Conservation (phyloP, 2,888 invertebrate genomes). For the Leptinotarsa tumamoca region DNA sequence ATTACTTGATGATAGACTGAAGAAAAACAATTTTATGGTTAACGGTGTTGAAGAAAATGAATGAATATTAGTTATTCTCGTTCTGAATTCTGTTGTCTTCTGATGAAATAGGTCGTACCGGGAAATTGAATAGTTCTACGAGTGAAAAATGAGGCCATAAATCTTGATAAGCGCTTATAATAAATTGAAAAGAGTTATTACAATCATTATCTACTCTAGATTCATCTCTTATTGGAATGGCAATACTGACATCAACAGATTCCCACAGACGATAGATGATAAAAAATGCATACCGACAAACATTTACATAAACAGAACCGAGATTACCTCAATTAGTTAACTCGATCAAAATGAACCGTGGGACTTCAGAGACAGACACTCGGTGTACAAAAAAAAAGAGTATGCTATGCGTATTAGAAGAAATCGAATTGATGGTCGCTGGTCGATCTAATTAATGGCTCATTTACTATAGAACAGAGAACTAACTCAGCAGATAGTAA, state of each 20-base stretch:
- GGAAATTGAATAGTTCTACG: no score
- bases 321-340: constrained; percentile 11
- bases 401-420: background rate
- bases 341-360: constrained; percentile 7
- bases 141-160: no score
- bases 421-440: background rate
- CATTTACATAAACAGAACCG: background rate
- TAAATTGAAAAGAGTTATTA: no score
- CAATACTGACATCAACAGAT: background rate
- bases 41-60: no score
- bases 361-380: constrained; percentile 4
- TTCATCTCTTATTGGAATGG: background rate
- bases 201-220: no score
- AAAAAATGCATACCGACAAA: constrained; percentile 11
- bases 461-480: background rate
- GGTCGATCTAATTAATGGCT: constrained; percentile 1
- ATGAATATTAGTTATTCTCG: no score
- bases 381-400: background rate
- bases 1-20: no score
- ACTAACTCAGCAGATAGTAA: background rate
- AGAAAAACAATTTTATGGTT: no score
- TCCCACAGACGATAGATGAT: constrained; percentile 8
- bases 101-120: no score
- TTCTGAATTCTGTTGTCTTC: no score
- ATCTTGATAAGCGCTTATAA: no score